Evolutionary conservation across 2,797 vertebrate species (phyloP).

Genomic region (Staurois parvus): DNA sequence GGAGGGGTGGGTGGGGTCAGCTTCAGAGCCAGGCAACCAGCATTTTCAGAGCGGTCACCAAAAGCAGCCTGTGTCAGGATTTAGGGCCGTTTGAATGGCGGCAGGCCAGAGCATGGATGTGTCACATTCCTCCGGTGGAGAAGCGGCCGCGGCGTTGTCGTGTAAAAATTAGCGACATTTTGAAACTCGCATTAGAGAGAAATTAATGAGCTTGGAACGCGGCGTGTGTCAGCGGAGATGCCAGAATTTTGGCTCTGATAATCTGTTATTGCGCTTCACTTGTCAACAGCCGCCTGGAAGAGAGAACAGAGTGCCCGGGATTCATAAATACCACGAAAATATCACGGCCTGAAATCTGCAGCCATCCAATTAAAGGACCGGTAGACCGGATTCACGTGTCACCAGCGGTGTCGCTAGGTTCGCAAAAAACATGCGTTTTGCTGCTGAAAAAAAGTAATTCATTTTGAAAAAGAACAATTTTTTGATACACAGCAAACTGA

Average conservation of each 20-base stretch:
- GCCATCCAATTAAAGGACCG: neutral
- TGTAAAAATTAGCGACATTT: neutral
- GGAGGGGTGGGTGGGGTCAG: too few relatives aligned
- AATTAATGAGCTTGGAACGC: constrained; percentile 9
- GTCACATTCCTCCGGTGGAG: neutral
- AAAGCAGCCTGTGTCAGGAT: neutral
- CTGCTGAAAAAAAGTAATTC: too few relatives aligned
- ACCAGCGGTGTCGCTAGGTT: too few relatives aligned
- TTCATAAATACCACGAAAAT: neutral
- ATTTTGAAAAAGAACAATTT: too few relatives aligned
- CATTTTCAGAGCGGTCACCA: neutral
- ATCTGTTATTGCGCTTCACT: neutral
- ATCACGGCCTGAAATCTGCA: neutral
- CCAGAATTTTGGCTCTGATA: neutral
- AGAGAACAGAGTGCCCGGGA: neutral
- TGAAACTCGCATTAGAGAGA: neutral
- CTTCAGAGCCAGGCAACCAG: too few relatives aligned
- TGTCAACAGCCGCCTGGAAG: neutral
- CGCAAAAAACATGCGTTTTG: too few relatives aligned
- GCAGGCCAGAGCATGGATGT: neutral
- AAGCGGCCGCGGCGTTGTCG: too few relatives aligned
- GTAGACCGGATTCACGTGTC: too few relatives aligned
- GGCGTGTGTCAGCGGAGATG: neutral
- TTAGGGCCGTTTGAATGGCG: too few relatives aligned
- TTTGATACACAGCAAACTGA: too few relatives aligned